Conservation (phyloP, 2,113 vertebrate genomes). For the Lampris megalopsis region DNA sequence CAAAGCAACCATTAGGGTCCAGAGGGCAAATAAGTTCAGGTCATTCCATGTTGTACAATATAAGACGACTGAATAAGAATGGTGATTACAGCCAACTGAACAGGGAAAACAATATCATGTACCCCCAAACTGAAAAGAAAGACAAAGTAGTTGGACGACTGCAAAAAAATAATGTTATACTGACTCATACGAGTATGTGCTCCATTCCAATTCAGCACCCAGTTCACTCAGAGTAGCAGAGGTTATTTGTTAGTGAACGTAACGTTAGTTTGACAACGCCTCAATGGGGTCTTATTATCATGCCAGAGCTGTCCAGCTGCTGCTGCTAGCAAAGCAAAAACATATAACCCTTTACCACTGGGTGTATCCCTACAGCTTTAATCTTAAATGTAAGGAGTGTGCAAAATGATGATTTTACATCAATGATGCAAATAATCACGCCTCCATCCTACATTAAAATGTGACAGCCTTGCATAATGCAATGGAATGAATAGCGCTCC, state of each 20-base stretch:
- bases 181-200: background rate
- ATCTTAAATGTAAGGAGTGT: slow-evolving; percentile 65
- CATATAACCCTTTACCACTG: slow-evolving; percentile 29
- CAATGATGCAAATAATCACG: slow-evolving; percentile 71
- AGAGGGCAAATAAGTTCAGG: background rate
- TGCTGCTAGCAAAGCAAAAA: slow-evolving; percentile 66
- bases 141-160: background rate
- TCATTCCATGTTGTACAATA: background rate
- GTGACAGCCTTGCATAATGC: slow-evolving; percentile 57
- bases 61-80: background rate
- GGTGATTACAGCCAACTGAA: no score
- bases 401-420: slow-evolving; percentile 70
- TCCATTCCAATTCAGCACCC: slow-evolving; percentile 19
- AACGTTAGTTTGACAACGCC: slow-evolving; percentile 70
- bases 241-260: slow-evolving; percentile 63
- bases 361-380: slow-evolving; percentile 52
- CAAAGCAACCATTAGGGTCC: no score
- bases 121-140: background rate
- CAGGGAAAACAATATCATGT: no score
- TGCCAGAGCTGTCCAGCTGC: slow-evolving; percentile 59
- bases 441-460: slow-evolving; percentile 63
- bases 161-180: slow-evolving; percentile 14
- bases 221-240: slow-evolving; percentile 33
- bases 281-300: slow-evolving; percentile 72
- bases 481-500: slow-evolving; percentile 47